phyloP scores from a whole-genome alignment of 2,888 invertebrate genomes.

The Hypercompe scribonia region DNA sequence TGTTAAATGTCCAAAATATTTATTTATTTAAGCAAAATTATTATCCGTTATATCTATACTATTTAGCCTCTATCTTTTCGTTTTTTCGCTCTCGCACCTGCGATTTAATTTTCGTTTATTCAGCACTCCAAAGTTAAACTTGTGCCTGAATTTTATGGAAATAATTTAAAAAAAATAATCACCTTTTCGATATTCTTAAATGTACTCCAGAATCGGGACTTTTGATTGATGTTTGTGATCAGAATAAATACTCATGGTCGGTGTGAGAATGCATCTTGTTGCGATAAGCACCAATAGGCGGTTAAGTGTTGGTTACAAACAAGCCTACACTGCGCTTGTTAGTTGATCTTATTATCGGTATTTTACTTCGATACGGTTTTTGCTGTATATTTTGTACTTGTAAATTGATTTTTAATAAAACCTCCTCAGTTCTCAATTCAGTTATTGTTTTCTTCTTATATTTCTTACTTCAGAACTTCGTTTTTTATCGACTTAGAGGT shows the following conservation, averaged over 20 bases:
- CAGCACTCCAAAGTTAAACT: no score
- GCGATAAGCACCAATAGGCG: conserved; percentile 31
- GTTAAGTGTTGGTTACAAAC: conserved; percentile 31
- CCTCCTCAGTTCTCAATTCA: neutral
- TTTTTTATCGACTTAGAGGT: no score
- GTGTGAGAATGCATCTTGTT: conserved; percentile 30
- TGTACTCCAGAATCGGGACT: neutral
- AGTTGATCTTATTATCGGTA: conserved; percentile 19
- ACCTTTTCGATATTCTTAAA: neutral
- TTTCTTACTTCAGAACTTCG: no score
- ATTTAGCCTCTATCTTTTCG: neutral
- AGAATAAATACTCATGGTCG: conserved; percentile 1
- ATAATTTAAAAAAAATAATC: neutral
- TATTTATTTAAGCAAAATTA: no score
- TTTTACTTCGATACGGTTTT: conserved; percentile 16
- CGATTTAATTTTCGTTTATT: no score
- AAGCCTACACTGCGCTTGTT: conserved; percentile 13
- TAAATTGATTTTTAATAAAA: neutral
- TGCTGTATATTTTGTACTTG: neutral
- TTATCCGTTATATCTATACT: no score
- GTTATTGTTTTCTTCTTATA: no score
- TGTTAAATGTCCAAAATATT: no score
- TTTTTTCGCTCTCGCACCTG: no score
- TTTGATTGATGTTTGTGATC: conserved; percentile 12
- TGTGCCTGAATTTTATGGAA: neutral